These are phyloP conservation scores for Glaucopsyche alexis DNA, from an alignment of 2,888 invertebrate genomes.

Conservation along the genomic window DNA sequence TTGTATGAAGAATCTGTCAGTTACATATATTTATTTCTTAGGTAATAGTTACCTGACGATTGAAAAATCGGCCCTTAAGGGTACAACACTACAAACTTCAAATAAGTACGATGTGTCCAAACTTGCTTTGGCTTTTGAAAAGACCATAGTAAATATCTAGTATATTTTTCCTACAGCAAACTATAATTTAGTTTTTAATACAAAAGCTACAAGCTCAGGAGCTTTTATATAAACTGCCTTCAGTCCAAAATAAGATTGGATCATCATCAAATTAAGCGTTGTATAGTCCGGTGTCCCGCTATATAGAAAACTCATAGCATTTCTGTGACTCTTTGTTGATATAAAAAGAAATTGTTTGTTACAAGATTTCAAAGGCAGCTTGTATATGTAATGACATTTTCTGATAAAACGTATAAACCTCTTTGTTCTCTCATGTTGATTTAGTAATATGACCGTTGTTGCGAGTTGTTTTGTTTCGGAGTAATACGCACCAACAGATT, in stretches of 20 bases:
- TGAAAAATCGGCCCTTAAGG: too few species aligned
- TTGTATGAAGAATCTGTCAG: too few species aligned
- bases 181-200: neutral
- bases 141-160: too few species aligned
- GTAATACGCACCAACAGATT: conserved; percentile 36
- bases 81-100: too few species aligned
- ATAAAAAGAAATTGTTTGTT: conserved; percentile 45
- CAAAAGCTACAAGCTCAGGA: neutral
- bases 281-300: conserved; percentile 45
- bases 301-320: conserved; percentile 63
- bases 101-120: too few species aligned
- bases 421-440: conserved; percentile 65
- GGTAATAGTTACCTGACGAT: too few species aligned
- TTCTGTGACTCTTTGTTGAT: conserved; percentile 43
- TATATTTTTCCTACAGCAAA: too few species aligned
- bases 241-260: neutral
- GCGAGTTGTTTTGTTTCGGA: conserved; percentile 43
- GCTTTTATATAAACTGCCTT: neutral
- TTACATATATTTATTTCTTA: too few species aligned
- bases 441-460: conserved; percentile 58
- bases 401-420: conserved; percentile 70
- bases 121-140: too few species aligned
- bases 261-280: conserved; percentile 45
- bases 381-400: conserved; percentile 61
- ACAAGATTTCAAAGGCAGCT: conserved; percentile 58